Evolutionary conservation across 2,113 vertebrate species (phyloP).

Genomic region (Vulpes vulpes): DNA sequence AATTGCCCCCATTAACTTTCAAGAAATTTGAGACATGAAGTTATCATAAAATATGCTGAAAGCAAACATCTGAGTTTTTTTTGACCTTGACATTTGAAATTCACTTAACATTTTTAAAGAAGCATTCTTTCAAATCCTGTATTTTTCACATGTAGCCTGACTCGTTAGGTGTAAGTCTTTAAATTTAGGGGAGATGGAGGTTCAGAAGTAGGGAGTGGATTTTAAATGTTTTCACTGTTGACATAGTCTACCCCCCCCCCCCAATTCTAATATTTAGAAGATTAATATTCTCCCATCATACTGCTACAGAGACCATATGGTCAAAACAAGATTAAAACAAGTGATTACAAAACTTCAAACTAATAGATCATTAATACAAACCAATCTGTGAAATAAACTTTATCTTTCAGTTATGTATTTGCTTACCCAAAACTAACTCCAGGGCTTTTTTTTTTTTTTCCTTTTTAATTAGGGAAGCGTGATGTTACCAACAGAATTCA

Average conservation of each 20-base stretch:
- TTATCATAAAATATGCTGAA: constrained; percentile 85
- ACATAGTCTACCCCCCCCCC: background rate
- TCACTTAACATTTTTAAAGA: constrained; percentile 67
- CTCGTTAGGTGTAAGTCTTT: constrained; percentile 53
- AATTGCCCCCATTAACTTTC: constrained; percentile 78
- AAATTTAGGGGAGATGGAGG: constrained; percentile 49
- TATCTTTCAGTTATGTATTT: constrained; percentile 81
- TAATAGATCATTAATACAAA: constrained; percentile 85
- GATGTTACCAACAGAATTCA: constrained; percentile 82
- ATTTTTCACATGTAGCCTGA: constrained; percentile 67
- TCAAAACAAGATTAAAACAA: constrained; percentile 84
- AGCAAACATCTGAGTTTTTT: constrained; percentile 81
- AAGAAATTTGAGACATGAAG: constrained; percentile 77
- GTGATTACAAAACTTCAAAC: constrained; percentile 68
- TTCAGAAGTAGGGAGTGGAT: constrained; percentile 53
- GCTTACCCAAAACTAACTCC: constrained; percentile 55
- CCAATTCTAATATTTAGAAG: constrained; percentile 68
- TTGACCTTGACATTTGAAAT: constrained; percentile 82
- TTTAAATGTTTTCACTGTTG: constrained; percentile 62
- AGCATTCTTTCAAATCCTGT: constrained; percentile 67
- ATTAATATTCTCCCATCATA: constrained; percentile 85
- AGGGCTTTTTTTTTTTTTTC: background rate
- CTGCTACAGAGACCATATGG: constrained; percentile 69
- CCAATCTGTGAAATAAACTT: constrained; percentile 81
- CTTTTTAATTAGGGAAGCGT: constrained; percentile 63